Conservation (phyloP, 92 coral and sea anemone genomes). For the Epizoanthus illoricatus region DNA sequence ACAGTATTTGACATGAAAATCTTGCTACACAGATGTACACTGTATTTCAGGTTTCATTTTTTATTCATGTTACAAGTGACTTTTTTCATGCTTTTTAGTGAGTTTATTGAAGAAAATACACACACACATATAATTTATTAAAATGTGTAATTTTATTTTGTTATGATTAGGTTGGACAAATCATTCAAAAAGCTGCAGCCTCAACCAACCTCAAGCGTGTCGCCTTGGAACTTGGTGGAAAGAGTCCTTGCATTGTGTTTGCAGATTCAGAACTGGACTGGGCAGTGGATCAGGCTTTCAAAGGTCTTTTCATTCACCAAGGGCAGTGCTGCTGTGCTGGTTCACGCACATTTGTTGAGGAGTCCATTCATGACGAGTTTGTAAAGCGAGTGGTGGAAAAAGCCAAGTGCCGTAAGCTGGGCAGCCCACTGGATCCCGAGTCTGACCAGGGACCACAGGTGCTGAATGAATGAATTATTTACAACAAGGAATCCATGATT, state of each 20-base stretch:
- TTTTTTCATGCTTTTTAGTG: no score
- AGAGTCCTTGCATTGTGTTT: constrained; percentile 92
- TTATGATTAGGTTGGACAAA: constrained; percentile 59
- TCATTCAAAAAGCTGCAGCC: constrained; percentile 87
- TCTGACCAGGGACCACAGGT: constrained; percentile 99
- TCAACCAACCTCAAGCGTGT: constrained; percentile 84
- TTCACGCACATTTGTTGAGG: constrained; percentile 87
- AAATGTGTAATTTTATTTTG: neutral
- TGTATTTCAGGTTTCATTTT: no score
- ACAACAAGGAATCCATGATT: no score
- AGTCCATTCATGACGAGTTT: constrained; percentile 87
- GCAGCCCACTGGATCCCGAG: constrained; percentile 78
- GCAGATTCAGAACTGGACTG: constrained; percentile 80
- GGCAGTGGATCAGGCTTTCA: constrained; percentile 71
- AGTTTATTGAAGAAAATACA: no score
- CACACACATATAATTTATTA: no score
- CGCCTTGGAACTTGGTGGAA: constrained; percentile 95
- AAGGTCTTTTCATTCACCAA: constrained; percentile 84
- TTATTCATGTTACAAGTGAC: no score
- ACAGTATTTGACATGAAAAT: no score
- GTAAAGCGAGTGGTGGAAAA: constrained; percentile 73
- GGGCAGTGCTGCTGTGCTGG: constrained; percentile 97
- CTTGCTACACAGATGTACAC: no score
- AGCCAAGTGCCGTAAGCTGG: constrained; percentile 72
- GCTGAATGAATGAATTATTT: neutral